Evolutionary conservation across 2,113 vertebrate genomes (phyloP).

Genomic region (Mirounga angustirostris): DNA sequence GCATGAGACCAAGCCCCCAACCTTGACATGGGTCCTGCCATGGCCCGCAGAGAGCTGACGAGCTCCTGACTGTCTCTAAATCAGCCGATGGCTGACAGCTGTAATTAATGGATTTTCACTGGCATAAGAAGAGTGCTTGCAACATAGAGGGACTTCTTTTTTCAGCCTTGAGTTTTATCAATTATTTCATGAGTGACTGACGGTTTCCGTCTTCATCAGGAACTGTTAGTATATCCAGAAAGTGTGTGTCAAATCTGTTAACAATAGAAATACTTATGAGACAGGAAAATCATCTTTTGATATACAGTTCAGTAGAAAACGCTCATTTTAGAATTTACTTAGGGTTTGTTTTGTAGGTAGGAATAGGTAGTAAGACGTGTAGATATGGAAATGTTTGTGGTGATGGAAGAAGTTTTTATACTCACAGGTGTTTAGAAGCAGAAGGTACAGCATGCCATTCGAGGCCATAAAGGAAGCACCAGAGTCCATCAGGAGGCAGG

Average conservation of each 20-base stretch:
- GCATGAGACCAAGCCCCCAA: not conserved
- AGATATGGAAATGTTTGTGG: not conserved
- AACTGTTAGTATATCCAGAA: not conserved
- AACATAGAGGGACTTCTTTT: not conserved
- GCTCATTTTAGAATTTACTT: not conserved
- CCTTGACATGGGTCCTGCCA: not conserved
- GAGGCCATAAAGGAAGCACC: not conserved
- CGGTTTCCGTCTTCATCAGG: conserved; percentile 43
- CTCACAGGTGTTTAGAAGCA: not conserved
- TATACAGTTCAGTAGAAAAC: not conserved
- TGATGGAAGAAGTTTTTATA: not conserved
- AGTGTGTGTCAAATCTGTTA: not conserved
- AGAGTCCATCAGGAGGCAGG: not conserved
- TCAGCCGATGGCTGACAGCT: not conserved
- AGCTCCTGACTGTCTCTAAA: not conserved
- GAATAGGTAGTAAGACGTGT: not conserved
- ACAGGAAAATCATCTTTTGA: not conserved
- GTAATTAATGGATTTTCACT: not conserved
- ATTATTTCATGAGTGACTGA: not conserved
- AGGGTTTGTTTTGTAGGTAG: not conserved
- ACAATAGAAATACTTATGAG: conserved; percentile 5
- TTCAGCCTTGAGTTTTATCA: not conserved
- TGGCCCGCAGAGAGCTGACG: not conserved
- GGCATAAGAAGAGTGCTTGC: not conserved
- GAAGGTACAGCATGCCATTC: not conserved